Base-by-base conservation (phyloP, 2,888 invertebrate species). In the Drosophila neonasuta region DNA sequence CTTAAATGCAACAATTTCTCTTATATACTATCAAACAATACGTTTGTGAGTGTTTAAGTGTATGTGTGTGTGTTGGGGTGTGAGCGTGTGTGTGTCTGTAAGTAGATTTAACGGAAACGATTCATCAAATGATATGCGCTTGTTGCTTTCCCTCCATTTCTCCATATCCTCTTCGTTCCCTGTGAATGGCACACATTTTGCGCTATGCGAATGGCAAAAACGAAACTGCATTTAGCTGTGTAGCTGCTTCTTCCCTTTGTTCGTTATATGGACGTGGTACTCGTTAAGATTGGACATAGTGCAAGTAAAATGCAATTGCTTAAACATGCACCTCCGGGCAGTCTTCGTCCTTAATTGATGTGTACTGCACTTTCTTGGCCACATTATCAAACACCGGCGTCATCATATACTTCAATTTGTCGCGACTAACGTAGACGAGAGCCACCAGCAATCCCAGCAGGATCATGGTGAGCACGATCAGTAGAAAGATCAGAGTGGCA, bases 361-460 rank as follows among this genome's bases (percentile, higher is more conserved):
- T 95, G 80, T 95, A 95, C 71, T 95, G 94, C 39, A 95, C 95
- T 88, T 95, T 94, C 86, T 94, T 93, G 39, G 94, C 92, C 41
- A 95, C 93, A 58, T 93, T 93, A 74, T 94, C 93, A 49, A 95
- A 91, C 32, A 94, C 91, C 1, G 94, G 94, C 32, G 92, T 92
- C 42, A 94, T 91, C 88, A 92, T 93, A 64, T 91, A 91, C 71
- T 92, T 92, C 48, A 95, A 90, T 67, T 92, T 92, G 61, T 92
- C 92, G 69, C 93, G 92, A 84, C 94, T 94, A 34, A 94, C 90
- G 84, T 94, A 95, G 20, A 93, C 91, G 55, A 94, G 91, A 3
- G 93, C 92, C 29, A 92, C 90, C 8, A 94, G 86, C 8, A 94
- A 88, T 3, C 91, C 91, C 30, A 94, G 80, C 36, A 94, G 89